Evolutionary conservation across 2,113 vertebrate species (phyloP).

Genomic region (Macquaria australasica): DNA sequence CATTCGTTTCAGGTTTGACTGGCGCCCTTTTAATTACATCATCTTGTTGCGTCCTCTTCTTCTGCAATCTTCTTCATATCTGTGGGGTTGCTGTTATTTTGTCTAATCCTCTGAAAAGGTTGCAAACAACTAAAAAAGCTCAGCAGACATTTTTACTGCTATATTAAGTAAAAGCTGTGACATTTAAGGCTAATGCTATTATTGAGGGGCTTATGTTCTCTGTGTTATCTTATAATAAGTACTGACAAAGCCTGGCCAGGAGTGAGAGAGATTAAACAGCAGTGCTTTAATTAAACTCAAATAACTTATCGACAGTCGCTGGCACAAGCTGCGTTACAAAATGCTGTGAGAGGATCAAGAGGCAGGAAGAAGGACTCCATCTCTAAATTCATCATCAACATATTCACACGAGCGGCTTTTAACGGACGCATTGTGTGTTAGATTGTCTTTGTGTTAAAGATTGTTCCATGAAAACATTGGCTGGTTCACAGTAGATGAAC

Average conservation of each 20-base stretch:
- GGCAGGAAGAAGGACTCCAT: neutral
- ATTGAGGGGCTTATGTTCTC: neutral
- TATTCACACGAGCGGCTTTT: neutral
- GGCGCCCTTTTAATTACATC: too few species aligned
- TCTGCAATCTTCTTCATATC: too few species aligned
- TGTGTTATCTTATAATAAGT: neutral
- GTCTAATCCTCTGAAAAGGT: too few species aligned
- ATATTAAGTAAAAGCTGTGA: too few species aligned
- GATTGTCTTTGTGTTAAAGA: neutral
- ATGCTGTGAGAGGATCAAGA: neutral
- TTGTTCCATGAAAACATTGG: neutral
- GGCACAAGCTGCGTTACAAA: neutral
- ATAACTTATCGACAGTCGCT: slow-evolving; percentile 5
- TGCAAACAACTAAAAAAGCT: neutral
- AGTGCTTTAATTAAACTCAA: neutral
- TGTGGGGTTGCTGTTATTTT: too few species aligned
- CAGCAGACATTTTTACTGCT: neutral
- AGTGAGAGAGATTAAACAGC: neutral
- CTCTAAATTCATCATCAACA: neutral
- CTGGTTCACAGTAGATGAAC: neutral
- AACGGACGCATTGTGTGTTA: neutral
- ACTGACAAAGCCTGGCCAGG: neutral
- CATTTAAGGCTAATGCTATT: neutral
- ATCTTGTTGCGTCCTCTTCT: too few species aligned
- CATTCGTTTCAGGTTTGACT: too few species aligned